Evolutionary conservation across 2,113 vertebrate genomes (phyloP), one percentile per base, ranked within the genome.

Genomic region (Platichthys stellatus): DNA sequence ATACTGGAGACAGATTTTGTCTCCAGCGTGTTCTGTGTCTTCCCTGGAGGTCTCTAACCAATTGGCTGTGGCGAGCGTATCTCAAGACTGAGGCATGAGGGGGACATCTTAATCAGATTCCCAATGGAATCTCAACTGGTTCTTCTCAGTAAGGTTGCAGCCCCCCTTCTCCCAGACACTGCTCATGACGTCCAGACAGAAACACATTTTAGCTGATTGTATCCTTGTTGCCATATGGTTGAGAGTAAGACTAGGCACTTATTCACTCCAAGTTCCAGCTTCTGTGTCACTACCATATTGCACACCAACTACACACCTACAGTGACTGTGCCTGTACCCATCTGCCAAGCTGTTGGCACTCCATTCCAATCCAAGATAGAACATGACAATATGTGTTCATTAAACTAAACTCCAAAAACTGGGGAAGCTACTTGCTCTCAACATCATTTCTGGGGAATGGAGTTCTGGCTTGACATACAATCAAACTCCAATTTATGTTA

Each of bases 41-140:
- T 51, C 47, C 47, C 47, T 17, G 47, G 15, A 17, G 47, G 15
- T 51, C 47, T 17, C 47, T 51, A 18, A 17, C 18, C 63, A 63
- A 8, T 17, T 62, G 0, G 4, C 15, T 40, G 26, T 51, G 17
- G 5, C 31, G 31, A 31, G 31, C 31, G 6, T 31, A 31, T 31
- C 6, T 31, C 31, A 6, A 31, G 6, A 31, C 49, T 20, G 24
- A 21, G 5, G 15, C 43, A 59, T 35, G 8, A n/a, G 14, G 40
- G 40, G 56, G 23, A n/a, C 51, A 57, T 49, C 47, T 18, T 70
- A 49, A 70, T 70, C 53, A 38, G 67, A 15, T 47, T 24, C 10
- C 49, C 21, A 17, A 24, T 57, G 20, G 18, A 13, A 43, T 9
- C 12, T 28, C 21, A 69, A 12, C 31, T 13, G 23, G 31, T 0